phyloP scores from a whole-genome alignment of 2,113 vertebrate genomes.

The cattle (Bos taurus) region DNA sequence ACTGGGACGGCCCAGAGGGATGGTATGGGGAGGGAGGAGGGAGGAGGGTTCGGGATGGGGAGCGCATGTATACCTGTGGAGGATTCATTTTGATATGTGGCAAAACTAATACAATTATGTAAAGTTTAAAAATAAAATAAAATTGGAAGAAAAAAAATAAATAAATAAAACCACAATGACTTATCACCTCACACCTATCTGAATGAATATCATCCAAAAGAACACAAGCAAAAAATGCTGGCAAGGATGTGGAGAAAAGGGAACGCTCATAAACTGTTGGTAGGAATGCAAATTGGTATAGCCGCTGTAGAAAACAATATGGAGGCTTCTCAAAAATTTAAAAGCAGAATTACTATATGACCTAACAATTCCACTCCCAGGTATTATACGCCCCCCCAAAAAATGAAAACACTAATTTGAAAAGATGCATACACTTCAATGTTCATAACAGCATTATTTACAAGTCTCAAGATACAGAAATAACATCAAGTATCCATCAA shows the following conservation, averaged over 20 bases:
- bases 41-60: too few species aligned
- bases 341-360: background rate
- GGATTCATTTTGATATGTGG: too few species aligned
- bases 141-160: too few species aligned
- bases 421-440: background rate
- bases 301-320: background rate
- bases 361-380: background rate
- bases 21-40: too few species aligned
- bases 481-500: background rate
- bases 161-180: background rate
- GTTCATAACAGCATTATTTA: background rate
- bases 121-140: too few species aligned
- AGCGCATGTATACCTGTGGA: too few species aligned
- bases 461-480: background rate
- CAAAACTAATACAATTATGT: too few species aligned
- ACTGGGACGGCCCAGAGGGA: too few species aligned
- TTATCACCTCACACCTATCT: background rate
- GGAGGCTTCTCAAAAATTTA: background rate
- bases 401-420: background rate
- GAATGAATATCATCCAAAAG: background rate
- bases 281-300: background rate
- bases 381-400: rapidly evolving
- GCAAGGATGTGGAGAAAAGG: background rate
- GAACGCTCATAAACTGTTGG: background rate
- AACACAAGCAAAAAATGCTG: background rate